A percentile compares a stretch with the other conserved stretches of the same genome.
Evolutionary conservation across 2,888 invertebrate genomes (phyloP).

Genomic region (Stramonita haemastoma): DNA sequence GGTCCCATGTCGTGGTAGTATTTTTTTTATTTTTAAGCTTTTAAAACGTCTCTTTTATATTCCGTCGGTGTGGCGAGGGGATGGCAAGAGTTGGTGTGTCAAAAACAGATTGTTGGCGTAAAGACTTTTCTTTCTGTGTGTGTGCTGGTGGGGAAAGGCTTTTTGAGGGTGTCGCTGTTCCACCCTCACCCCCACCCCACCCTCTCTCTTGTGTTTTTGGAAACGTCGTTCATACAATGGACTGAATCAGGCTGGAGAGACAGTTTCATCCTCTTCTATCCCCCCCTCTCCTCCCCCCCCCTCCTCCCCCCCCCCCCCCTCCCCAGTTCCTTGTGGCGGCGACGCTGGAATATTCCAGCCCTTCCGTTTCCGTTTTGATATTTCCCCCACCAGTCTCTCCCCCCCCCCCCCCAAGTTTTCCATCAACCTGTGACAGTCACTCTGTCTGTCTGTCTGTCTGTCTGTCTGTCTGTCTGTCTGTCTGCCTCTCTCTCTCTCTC

Average conservation of each 20-base stretch:
- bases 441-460: slow-evolving; percentile 17
- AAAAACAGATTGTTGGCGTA: slow-evolving; percentile 3
- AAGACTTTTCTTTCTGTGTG: not conserved
- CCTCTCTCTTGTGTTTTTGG: not conserved
- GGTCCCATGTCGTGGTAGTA: no score
- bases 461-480: slow-evolving; percentile 4
- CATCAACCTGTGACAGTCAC: no score
- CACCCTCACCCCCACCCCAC: no score
- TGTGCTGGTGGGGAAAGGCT: no score
- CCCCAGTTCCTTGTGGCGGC: not conserved
- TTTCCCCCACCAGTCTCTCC: not conserved
- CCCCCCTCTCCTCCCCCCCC: not conserved
- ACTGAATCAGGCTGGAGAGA: slow-evolving; percentile 3
- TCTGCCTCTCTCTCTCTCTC: not conserved
- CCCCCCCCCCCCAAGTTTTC: no score
- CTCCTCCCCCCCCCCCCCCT: no score
- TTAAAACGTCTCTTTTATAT: slow-evolving; percentile 12
- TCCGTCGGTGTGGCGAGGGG: not conserved
- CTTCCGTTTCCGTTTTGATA: not conserved
- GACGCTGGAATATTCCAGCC: not conserved
- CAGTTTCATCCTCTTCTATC: not conserved
- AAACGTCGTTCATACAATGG: not conserved
- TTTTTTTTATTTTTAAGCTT: not conserved
- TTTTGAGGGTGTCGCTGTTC: no score
- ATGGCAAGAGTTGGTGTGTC: not conserved